Evolutionary conservation across 2,113 vertebrate species (phyloP).

Genomic region (Lucifuga dentata): DNA sequence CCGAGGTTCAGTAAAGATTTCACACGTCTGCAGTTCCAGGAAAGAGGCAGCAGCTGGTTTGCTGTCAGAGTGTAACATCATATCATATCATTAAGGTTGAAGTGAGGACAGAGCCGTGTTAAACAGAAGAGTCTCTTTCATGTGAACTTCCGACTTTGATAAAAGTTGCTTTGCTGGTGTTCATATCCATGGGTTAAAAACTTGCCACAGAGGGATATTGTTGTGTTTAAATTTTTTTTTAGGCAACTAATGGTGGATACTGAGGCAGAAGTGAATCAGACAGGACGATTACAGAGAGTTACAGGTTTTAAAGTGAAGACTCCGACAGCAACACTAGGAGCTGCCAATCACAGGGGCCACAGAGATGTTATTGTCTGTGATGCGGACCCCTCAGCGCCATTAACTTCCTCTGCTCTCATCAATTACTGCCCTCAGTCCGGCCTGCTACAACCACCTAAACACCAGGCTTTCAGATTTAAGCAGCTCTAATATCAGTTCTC

Average conservation of each 20-base stretch:
- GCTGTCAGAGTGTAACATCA: conserved; percentile 56
- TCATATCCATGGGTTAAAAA: conserved; percentile 1
- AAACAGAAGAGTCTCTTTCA: conserved; percentile 16
- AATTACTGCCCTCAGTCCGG: conserved; percentile 66
- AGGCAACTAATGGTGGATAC: neutral
- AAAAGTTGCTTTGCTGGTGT: conserved; percentile 25
- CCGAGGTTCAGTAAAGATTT: conserved; percentile 59
- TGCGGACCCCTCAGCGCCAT: conserved; percentile 37
- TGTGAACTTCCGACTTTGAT: neutral
- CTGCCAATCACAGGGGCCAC: conserved; percentile 57
- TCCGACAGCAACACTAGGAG: conserved; percentile 44
- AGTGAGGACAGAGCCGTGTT: conserved; percentile 32
- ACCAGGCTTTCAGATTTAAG: conserved; percentile 46
- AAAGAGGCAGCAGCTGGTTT: conserved; percentile 75
- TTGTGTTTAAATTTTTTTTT: neutral
- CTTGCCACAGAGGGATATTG: neutral
- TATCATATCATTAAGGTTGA: conserved; percentile 41
- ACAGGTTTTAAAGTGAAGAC: conserved; percentile 45
- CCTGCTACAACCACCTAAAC: conserved; percentile 67
- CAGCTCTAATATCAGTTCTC: conserved; percentile 66
- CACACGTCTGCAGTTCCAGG: conserved; percentile 54
- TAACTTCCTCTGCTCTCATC: conserved; percentile 54
- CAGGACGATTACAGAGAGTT: conserved; percentile 46
- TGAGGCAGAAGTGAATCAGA: conserved; percentile 1
- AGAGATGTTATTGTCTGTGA: conserved; percentile 60